Evolutionary conservation across 1,140 invertebrate genomes (phyloP), one percentile per base, ranked within the genome.

Genomic region (Caerostris darwini): DNA sequence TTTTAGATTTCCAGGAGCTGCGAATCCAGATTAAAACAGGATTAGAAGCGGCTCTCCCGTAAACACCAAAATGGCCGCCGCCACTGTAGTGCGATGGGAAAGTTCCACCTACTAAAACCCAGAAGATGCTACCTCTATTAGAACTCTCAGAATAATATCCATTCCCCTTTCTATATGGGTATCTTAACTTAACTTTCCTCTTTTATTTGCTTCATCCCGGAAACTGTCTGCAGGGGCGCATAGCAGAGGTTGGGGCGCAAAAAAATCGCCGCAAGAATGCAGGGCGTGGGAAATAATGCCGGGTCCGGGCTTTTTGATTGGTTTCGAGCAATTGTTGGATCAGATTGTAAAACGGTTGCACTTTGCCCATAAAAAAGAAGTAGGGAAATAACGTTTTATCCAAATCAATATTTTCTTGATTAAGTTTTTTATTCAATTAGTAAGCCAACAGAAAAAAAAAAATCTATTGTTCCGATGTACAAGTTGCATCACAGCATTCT

Each of bases 21-120:
- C 34, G 86, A 88, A 88, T 88, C 86, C 86, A 69, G 86, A 88
- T 88, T 88, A 88, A n/a, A 88, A 88, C 69, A 67, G 86, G 86
- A 88, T 88, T 88, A 88, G 86, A 69, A 67, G 61, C 86, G 54
- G 83, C 12, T 17, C 61, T 88, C 86, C 34, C 34, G 34, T 59
- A 59, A 86, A 88, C 86, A 67, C 34, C 34, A 67, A 88, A 88
- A 88, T 88, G 61, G 86, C 86, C 50, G 61, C 86, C 86, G 56
- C 17, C 34, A 19, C 69, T 19, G 61, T 34, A 34, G 10, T 34
- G 2, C n/a, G 34, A 2, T 2, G 34, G 34, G 19, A 56, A 34
- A 88, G 7, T 34, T 88, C 61, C 61, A 5, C 59, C 34, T 69
- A 88, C 19, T 64, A 19, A 69, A 69, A 19, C 67, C 67, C 34